phyloP scores from a whole-genome alignment of 2,888 invertebrate genomes.

The Cheiracanthium punctorium region DNA sequence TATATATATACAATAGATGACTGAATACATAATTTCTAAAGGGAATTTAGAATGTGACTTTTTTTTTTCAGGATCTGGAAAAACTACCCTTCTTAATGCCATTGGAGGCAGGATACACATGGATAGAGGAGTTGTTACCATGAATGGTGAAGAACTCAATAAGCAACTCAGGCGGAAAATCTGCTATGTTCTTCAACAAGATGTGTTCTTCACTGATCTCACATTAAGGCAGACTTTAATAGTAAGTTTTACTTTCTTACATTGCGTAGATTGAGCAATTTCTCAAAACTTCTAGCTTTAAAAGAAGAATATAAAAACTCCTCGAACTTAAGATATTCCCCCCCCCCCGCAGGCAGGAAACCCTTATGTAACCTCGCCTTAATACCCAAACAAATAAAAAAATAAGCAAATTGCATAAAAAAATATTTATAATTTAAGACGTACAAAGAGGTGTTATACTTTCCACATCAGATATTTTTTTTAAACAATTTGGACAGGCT shows the following conservation, averaged over 20 bases:
- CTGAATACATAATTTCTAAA: not conserved
- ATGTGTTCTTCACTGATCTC: slow-evolving; percentile 87
- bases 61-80: slow-evolving; percentile 80
- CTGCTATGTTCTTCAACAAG: slow-evolving; percentile 88
- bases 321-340: too few species aligned
- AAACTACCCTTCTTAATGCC: slow-evolving; percentile 87
- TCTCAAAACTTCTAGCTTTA: too few species aligned
- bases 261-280: too few species aligned
- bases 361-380: too few species aligned
- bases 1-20: not conserved
- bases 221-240: slow-evolving; percentile 86
- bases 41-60: slow-evolving; percentile 11
- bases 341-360: too few species aligned
- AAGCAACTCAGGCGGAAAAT: slow-evolving; percentile 85
- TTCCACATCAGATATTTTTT: too few species aligned
- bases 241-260: slow-evolving; percentile 78
- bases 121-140: slow-evolving; percentile 82
- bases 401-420: too few species aligned
- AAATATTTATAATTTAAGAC: too few species aligned
- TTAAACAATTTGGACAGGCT: too few species aligned
- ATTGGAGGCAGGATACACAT: slow-evolving; percentile 83
- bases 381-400: too few species aligned
- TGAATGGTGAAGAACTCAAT: slow-evolving; percentile 82
- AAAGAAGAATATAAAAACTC: too few species aligned
- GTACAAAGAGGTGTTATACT: too few species aligned